A percentile compares a stretch with the other conserved stretches of the same genome.
Evolutionary conservation across 2,113 vertebrate genomes (phyloP).

Genomic region (Romanogobio albipinnatus): DNA sequence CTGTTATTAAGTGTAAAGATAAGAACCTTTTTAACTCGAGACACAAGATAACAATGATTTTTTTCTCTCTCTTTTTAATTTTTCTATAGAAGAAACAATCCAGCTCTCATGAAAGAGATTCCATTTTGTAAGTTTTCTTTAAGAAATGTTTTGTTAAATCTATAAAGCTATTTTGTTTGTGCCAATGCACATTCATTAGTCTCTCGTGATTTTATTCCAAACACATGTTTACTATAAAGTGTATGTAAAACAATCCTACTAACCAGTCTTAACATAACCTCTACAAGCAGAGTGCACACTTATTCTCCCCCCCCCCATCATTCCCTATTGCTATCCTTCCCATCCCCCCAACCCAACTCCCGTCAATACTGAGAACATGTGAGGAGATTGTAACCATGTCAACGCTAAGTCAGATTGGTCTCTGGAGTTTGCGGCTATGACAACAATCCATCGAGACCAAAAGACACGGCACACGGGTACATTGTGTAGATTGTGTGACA

Average conservation of each 20-base stretch:
- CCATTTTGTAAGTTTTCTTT: too few species aligned
- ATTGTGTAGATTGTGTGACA: background rate
- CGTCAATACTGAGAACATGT: conserved; percentile 62
- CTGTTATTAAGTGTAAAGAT: too few species aligned
- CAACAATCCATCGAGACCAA: conserved; percentile 50
- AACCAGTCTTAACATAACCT: conserved; percentile 37
- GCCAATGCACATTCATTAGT: background rate
- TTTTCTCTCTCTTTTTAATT: background rate
- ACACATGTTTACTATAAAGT: background rate
- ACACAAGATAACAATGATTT: background rate
- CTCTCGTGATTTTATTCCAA: background rate
- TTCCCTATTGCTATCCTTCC: conserved; percentile 66
- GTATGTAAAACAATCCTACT: background rate
- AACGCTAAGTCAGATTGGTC: conserved; percentile 69
- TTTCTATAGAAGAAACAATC: background rate
- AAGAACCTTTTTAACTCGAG: background rate
- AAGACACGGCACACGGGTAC: conserved; percentile 31
- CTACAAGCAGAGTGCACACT: conserved; percentile 30
- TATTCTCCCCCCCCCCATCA: conserved; percentile 47
- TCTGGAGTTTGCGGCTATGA: conserved; percentile 64
- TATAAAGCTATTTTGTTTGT: background rate
- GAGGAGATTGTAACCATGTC: conserved; percentile 68
- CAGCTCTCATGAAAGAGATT: too few species aligned
- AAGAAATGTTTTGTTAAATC: background rate
- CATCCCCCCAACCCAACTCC: background rate